Conservation (phyloP, 2,888 invertebrate species). For the Sympetrum striolatum region DNA sequence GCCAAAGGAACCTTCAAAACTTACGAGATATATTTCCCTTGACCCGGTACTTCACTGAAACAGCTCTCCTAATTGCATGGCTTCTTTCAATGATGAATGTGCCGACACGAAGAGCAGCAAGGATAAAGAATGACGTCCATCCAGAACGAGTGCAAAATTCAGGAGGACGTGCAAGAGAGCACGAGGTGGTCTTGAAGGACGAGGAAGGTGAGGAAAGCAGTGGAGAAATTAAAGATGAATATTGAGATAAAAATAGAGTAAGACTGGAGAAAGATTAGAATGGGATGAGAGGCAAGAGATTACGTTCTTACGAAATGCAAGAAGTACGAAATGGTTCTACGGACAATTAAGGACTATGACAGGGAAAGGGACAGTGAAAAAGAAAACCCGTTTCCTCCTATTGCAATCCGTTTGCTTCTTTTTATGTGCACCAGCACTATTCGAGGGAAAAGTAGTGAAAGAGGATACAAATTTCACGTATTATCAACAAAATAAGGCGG, state of each 20-base stretch:
- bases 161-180: background rate
- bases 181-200: background rate
- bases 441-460: too few species aligned
- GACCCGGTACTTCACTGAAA: background rate
- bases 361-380: too few species aligned
- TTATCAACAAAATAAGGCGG: too few species aligned
- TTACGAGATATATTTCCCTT: too few species aligned
- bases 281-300: background rate
- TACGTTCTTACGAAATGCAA: background rate
- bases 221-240: constrained; percentile 46
- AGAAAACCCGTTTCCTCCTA: too few species aligned
- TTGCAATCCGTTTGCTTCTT: too few species aligned
- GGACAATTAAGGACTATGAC: too few species aligned
- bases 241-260: constrained; percentile 46
- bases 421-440: too few species aligned
- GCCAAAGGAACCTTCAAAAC: too few species aligned
- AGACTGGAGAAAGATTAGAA: constrained; percentile 13
- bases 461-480: too few species aligned
- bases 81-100: background rate
- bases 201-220: background rate
- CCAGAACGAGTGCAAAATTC: background rate
- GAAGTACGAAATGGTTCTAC: background rate
- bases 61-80: background rate
- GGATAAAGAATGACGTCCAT: background rate
- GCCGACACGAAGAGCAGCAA: background rate